Evolutionary conservation across 2,113 vertebrate genomes (phyloP).

Genomic region (Pungitius pungitius): DNA sequence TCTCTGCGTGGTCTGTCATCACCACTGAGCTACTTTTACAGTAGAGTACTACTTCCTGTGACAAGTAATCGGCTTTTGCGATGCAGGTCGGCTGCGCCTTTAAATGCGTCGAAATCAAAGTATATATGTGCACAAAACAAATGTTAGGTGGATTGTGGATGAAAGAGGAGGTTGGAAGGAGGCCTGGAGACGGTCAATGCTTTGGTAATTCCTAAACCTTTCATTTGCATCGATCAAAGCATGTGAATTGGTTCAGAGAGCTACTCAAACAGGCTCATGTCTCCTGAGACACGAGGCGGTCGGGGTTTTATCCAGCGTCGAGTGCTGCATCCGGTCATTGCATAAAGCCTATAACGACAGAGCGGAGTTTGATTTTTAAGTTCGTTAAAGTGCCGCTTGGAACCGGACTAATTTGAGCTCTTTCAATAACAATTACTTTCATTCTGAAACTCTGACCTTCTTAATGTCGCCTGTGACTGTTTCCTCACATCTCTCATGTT

Average conservation of each 20-base stretch:
- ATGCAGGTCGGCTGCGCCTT: not conserved
- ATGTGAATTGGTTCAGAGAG: slow-evolving; percentile 42
- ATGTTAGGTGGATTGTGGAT: not conserved
- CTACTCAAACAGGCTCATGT: slow-evolving; percentile 31
- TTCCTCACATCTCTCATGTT: slow-evolving; percentile 26
- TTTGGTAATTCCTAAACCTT: slow-evolving; percentile 44
- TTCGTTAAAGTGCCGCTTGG: not conserved
- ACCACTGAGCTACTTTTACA: not conserved
- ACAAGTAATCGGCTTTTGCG: not conserved
- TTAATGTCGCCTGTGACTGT: not conserved
- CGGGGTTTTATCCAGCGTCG: not conserved
- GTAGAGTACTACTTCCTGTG: not conserved
- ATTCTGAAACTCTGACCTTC: slow-evolving; percentile 34
- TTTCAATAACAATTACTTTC: slow-evolving; percentile 26
- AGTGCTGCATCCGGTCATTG: not conserved
- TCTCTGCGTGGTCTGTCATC: not conserved
- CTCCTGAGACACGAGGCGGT: not conserved
- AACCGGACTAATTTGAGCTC: not conserved
- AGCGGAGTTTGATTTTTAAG: slow-evolving; percentile 1
- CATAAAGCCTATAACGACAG: not conserved
- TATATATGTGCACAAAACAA: too few species aligned
- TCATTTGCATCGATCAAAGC: slow-evolving; percentile 39
- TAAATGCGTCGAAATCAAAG: not conserved
- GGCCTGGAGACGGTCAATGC: slow-evolving; percentile 23
- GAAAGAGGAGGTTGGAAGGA: not conserved